Conservation (phyloP, 1,140 invertebrate species). For the Diprion similis region DNA sequence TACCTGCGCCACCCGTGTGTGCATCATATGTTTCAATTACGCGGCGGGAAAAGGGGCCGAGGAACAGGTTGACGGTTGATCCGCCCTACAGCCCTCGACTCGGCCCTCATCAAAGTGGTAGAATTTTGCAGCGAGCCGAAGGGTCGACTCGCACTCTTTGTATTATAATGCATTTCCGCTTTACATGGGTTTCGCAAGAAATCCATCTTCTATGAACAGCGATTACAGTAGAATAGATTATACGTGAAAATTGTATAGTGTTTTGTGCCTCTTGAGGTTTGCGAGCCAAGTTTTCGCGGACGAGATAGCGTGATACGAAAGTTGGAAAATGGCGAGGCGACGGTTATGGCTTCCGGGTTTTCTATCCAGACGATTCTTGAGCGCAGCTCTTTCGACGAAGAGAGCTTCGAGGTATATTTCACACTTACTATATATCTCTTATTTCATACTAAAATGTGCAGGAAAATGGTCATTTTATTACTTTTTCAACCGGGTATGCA, state of each 20-base stretch:
- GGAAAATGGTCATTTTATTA: background rate
- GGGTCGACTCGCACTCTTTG: too few species aligned
- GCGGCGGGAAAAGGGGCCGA: background rate
- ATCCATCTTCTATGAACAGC: too few species aligned
- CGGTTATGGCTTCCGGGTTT: background rate
- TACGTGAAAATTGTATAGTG: too few species aligned
- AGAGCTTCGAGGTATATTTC: too few species aligned
- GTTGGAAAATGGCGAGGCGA: background rate
- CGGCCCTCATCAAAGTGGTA: background rate
- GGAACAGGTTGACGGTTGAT: background rate
- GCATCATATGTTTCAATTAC: conserved; percentile 2
- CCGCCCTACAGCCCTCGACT: background rate
- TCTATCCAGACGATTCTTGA: background rate
- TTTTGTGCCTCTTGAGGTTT: too few species aligned
- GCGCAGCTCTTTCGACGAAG: background rate
- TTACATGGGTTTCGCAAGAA: background rate
- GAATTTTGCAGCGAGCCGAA: too few species aligned
- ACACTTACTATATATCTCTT: too few species aligned
- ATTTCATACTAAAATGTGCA: background rate
- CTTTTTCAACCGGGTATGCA: background rate
- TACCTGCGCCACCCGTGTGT: background rate
- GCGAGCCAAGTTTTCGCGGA: too few species aligned
- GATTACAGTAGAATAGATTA: too few species aligned
- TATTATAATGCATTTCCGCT: background rate
- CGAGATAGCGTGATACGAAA: too few species aligned